Evolutionary conservation across 2,797 vertebrate genomes (phyloP), one percentile per base, ranked within the genome.

Genomic region (Todus mexicanus): DNA sequence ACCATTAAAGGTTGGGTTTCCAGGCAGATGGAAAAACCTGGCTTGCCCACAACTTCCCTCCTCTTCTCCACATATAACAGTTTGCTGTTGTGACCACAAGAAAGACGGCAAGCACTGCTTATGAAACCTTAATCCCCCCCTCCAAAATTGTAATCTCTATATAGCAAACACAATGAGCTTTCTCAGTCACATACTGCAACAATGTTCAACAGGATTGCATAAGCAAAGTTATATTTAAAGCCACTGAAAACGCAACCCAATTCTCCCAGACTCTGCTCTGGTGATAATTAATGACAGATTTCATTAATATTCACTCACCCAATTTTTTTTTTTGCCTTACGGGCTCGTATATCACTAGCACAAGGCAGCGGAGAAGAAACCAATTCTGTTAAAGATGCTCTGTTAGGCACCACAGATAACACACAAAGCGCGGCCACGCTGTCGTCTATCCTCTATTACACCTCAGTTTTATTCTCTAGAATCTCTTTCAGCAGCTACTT

Each of bases 221-320:
- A 89, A 87, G 68, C 60, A 82, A 90, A 92, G 57, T 65, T 89
- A 31, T 54, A 81, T 57, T 93, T 81, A 92, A 90, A 94, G 53
- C 78, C 84, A 91, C n/a, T 47, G 48, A 57, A 96, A 96, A 92
- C 29, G 38, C 60, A 91, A 47, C 64, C 40, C 27, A 25, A 12
- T 88, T 90, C 45, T 92, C 40, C 50, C 59, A 75, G 35, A 78
- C 69, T 27, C 17, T 92, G 57, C 56, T 87, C 50, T 75, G 68
- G 61, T 1, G 18, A 33, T 73, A 84, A 94, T 79, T 87, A 94
- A 79, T 76, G 63, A 70, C 12, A 76, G 25, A 47, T 77, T 94
- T 92, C 33, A 77, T 93, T 93, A 89, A 87, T 80, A 93, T 35
- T 90, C 64, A 74, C 16, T 77, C 79, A 82, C 5, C 29, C 11